A percentile compares a stretch with the other conserved stretches of the same genome.
Evolutionary conservation across 2,113 vertebrate genomes (phyloP).

Genomic region (Psilopsiagon aurifrons): DNA sequence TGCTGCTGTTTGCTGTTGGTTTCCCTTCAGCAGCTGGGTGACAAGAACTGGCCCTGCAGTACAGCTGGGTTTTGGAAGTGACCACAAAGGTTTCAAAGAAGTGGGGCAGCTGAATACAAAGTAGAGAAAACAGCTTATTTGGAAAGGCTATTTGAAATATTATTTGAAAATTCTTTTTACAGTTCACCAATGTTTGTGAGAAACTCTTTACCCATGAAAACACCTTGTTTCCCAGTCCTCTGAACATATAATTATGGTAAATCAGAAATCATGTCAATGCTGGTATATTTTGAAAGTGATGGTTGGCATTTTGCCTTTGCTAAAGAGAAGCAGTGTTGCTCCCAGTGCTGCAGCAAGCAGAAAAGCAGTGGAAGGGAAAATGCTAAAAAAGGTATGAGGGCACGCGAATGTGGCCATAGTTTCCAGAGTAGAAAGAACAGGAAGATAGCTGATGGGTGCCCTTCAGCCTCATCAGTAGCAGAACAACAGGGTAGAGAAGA

Average conservation of each 20-base stretch:
- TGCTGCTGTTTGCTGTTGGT: not conserved
- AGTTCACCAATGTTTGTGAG: not conserved
- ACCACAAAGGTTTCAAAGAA: not conserved
- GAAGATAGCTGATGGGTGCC: not conserved
- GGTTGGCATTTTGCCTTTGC: not conserved
- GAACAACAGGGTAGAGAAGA: not conserved
- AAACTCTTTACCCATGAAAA: not conserved
- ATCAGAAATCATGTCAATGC: not conserved
- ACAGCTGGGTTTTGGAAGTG: not conserved
- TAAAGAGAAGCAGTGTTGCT: not conserved
- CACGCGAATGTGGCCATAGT: not conserved
- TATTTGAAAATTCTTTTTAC: not conserved
- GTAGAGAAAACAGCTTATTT: not conserved
- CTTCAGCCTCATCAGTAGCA: not conserved
- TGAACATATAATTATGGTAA: not conserved
- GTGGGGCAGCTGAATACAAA: not conserved
- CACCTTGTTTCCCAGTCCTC: not conserved
- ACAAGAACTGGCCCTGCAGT: not conserved
- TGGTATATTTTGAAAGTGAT: not conserved
- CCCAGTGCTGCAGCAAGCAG: not conserved
- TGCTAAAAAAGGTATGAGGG: not conserved
- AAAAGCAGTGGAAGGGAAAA: not conserved
- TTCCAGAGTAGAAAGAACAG: not conserved
- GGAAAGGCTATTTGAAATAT: not conserved
- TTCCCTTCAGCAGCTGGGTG: not conserved